Evolutionary conservation across 2,797 vertebrate species (phyloP), one percentile per base, ranked within the genome.

Genomic region (Smutsia temminckii): DNA sequence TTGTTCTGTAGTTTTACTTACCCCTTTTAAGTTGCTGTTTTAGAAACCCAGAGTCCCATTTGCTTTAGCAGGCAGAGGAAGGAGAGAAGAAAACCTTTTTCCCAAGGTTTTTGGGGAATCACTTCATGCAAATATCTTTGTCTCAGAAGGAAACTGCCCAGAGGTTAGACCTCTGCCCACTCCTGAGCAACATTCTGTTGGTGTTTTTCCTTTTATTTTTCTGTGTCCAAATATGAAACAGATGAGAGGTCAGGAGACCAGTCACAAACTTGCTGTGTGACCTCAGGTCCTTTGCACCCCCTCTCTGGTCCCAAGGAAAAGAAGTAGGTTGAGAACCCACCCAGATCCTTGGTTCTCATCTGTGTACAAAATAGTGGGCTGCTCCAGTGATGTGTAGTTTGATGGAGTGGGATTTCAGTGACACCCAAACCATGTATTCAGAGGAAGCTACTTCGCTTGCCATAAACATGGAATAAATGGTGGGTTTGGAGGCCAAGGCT

Each of bases 81-180:
- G 49, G 57, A 85, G 71, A 40, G 1, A 8, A 89, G 71, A 89
- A 91, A 94, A 79, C 10, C 25, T 68, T 74, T 94, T 90, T 72
- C 77, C 64, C 59, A 79, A 92, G 57, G 25, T 68, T 96, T 89
- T 89, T 72, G 96, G 96, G 96, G 79, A 95, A 97, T 91, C 79
- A 94, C 80, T 96, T 81, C 68, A 96, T 97, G 97, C 94, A 97
- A 97, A 98, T 97, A 10, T 78, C 12, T 92, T 85, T 53, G 68
- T 71, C 46, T 97, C 86, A 97, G 63, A 95, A 95, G 42, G 94
- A 96, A 97, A 94, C 93, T 93, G 34, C 37, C 59, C 32, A 17
- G 53, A 81, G 86, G 72, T 94, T 87, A 91, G 49, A 21, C 61
- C n/a, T 71, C 27, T 91, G 63, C 69, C 83, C 17, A 37, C 21